These are phyloP conservation scores for Cheilosia variabilis DNA, from an alignment of 2,888 invertebrate genomes.

Conservation along the genomic window DNA sequence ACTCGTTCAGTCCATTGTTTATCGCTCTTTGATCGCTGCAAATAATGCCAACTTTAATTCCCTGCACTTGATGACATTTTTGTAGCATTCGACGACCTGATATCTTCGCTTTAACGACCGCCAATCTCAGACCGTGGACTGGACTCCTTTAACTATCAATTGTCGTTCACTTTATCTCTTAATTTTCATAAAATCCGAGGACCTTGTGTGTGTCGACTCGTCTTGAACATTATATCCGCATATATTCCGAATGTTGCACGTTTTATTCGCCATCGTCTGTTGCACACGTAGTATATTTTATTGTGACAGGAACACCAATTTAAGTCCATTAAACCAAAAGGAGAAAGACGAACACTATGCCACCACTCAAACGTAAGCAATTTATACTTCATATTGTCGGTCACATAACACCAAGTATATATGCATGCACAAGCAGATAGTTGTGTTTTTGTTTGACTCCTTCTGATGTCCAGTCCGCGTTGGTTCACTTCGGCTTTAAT, in stretches of 20 bases:
- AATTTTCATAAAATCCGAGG: constrained; percentile 38
- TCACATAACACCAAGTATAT: constrained; percentile 41
- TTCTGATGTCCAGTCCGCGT: constrained; percentile 45
- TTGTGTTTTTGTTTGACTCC: constrained; percentile 23
- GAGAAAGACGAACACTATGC: constrained; percentile 19
- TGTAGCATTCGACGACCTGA: constrained; percentile 30
- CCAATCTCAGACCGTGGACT: constrained; percentile 20
- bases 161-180: constrained; percentile 65
- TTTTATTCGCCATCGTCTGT: constrained; percentile 67
- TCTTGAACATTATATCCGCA: constrained; percentile 2
- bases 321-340: constrained; percentile 71
- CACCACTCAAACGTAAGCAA: constrained; percentile 65
- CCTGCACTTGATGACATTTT: not conserved
- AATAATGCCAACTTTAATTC: constrained; percentile 6
- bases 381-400: constrained; percentile 65
- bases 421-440: too few relatives aligned
- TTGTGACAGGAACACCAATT: constrained; percentile 72
- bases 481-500: constrained; percentile 54
- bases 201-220: constrained; percentile 52
- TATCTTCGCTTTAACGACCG: constrained; percentile 5
- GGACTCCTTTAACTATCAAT: constrained; percentile 48
- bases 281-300: constrained; percentile 73
- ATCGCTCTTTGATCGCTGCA: not conserved
- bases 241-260: constrained; percentile 54
- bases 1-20: not conserved